These are phyloP conservation scores for Drosophila azteca DNA, from an alignment of 1,140 invertebrate species.

Conservation along the genomic window DNA sequence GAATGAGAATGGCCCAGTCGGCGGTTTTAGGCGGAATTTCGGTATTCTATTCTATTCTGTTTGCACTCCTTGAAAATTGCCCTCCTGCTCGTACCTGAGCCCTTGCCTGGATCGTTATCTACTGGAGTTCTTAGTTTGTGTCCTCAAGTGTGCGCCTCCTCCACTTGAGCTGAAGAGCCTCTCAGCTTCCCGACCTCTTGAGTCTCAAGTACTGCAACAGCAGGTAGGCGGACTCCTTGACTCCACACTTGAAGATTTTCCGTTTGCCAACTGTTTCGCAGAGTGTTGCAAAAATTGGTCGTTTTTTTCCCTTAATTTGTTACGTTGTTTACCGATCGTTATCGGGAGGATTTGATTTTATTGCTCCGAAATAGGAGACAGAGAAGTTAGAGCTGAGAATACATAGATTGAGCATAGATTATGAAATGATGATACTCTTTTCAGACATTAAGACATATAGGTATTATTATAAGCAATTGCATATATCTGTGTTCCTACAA, in stretches of 20 bases:
- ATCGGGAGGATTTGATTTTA: conserved; percentile 8
- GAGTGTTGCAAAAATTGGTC: conserved; percentile 30
- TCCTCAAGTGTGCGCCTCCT: conserved; percentile 70
- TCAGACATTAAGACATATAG: too few relatives aligned
- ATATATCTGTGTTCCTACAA: too few relatives aligned
- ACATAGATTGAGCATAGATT: conserved; percentile 1
- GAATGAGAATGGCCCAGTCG: conserved; percentile 68
- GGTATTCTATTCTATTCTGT: conserved; percentile 46
- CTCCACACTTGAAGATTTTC: conserved; percentile 44
- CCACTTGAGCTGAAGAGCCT: conserved; percentile 74
- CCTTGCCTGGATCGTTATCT: conserved; percentile 58
- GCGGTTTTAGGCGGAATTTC: conserved; percentile 77
- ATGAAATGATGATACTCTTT: too few relatives aligned
- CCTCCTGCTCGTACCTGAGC: conserved; percentile 35
- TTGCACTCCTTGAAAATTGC: conserved; percentile 46
- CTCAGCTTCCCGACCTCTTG: conserved; percentile 41
- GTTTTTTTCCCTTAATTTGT: conserved; percentile 18
- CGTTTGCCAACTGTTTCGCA: conserved; percentile 60
- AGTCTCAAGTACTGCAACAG: conserved; percentile 63
- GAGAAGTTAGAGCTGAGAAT: conserved; percentile 1
- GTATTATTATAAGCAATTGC: too few relatives aligned
- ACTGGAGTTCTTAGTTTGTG: conserved; percentile 35
- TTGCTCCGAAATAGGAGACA: conserved; percentile 11
- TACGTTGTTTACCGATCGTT: conserved; percentile 21
- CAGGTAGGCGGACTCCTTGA: conserved; percentile 62